Evolutionary conservation across 92 coral and sea anemone genomes (phyloP).

Genomic region (Phenganax stokvisi): DNA sequence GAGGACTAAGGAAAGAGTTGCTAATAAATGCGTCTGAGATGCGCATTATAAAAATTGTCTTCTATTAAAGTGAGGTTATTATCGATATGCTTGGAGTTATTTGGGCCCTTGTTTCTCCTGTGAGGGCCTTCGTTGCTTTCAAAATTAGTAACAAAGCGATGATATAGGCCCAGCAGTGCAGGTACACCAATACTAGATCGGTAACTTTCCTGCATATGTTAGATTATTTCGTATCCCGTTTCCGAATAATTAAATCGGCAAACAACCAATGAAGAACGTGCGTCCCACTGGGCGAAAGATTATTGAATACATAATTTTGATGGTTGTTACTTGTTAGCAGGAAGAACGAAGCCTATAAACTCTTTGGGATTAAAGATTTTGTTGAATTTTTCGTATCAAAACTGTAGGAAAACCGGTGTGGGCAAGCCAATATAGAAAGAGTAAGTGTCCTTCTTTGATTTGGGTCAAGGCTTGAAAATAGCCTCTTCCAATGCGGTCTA

Average conservation of each 20-base stretch:
- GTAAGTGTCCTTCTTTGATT: conserved; percentile 8
- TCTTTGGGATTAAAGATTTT: neutral
- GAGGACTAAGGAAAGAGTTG: too few relatives aligned
- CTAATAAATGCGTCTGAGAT: too few relatives aligned
- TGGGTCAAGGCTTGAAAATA: neutral
- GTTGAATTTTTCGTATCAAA: neutral
- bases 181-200: too few relatives aligned
- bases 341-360: neutral
- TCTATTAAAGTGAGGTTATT: too few relatives aligned
- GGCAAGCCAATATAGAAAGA: neutral
- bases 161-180: too few relatives aligned
- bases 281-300: conserved; percentile 1
- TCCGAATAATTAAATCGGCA: neutral
- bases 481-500: neutral
- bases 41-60: too few relatives aligned
- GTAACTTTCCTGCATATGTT: too few relatives aligned
- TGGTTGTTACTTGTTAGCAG: neutral
- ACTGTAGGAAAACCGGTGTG: neutral
- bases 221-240: neutral
- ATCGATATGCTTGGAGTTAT: too few relatives aligned
- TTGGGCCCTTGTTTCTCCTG: too few relatives aligned
- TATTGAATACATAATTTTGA: neutral
- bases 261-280: conserved; percentile 6
- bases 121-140: too few relatives aligned
- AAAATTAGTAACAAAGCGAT: too few relatives aligned